Evolutionary conservation across 1,140 invertebrate species (phyloP).

Genomic region (Eupristina koningsbergeri): DNA sequence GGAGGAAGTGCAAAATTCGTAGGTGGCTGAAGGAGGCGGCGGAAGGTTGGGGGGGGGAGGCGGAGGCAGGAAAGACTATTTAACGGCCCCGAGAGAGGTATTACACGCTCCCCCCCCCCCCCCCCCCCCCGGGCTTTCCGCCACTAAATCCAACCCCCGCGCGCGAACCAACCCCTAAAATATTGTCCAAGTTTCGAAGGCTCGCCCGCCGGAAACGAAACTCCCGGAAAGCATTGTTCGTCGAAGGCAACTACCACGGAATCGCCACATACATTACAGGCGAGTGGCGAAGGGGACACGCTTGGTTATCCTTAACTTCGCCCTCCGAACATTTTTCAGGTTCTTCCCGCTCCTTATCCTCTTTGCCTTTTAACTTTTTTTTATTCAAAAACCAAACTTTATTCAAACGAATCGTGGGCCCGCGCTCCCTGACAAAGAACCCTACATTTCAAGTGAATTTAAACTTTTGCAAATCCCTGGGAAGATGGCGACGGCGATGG

Average conservation of each 20-base stretch:
- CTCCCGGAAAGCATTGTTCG: constrained; percentile 67
- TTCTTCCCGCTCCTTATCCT: constrained; percentile 26
- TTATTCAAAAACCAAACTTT: constrained; percentile 39
- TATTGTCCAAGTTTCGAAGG: constrained; percentile 68
- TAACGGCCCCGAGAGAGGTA: constrained; percentile 60
- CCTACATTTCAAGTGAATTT: constrained; percentile 38
- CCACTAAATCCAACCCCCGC: constrained; percentile 16
- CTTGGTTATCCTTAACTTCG: constrained; percentile 61
- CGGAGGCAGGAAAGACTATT: constrained; percentile 55
- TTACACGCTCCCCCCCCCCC: constrained; percentile 54
- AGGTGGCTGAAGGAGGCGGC: not conserved
- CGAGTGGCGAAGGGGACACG: constrained; percentile 55
- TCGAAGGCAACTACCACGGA: constrained; percentile 58
- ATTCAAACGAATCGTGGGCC: constrained; percentile 25
- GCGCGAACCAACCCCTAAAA: constrained; percentile 58
- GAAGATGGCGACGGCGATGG: not conserved
- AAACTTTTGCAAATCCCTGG: constrained; percentile 11
- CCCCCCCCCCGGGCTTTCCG: not conserved
- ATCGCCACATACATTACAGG: constrained; percentile 70
- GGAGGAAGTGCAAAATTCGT: constrained; percentile 19
- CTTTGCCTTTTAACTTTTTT: constrained; percentile 43
- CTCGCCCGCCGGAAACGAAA: constrained; percentile 57
- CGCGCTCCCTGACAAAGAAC: not conserved
- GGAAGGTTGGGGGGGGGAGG: constrained; percentile 33
- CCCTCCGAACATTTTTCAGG: constrained; percentile 56